Evolutionary conservation across 2,113 vertebrate genomes (phyloP), one percentile per base, ranked within the genome.

Genomic region (Capreolus pygargus): DNA sequence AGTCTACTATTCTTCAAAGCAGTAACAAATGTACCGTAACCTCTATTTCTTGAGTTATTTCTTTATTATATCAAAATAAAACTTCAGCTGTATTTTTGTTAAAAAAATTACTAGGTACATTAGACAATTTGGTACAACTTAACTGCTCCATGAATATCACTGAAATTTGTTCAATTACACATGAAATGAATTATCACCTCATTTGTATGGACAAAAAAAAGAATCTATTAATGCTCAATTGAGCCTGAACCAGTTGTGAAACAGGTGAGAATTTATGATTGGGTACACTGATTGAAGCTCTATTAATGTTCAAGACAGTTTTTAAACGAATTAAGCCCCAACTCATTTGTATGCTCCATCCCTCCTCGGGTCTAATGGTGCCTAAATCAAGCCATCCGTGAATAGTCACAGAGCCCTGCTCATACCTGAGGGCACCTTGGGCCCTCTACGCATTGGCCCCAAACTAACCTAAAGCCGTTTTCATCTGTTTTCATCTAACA

Each of bases 251-350:
- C 58, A 39, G 93, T 97, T 89, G 96, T 92, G 79, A 97, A 98
- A 97, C 93, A 98, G 98, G 98, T 98, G 98, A 98, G 96, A 98
- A 98, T 98, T 98, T 98, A 98, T 95, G 98, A 95, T 91, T 98
- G 96, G 91, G 88, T 98, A 96, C 81, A 58, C 91, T 97, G 92
- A 98, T n/a, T 94, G 96, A 98, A 98, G 97, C 79, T 89, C 93
- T 96, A 94, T 97, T 97, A 96, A 97, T 43, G 89, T 95, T 97
- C 95, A 97, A 97, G 97, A 98, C 95, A 58, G 76, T 9, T 97
- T 98, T 98, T 98, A 98, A 98, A 99, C 98, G 98, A 99, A 99
- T 98, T 98, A 98, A 98, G 95, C 89, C 91, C 89, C 94, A 85
- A 96, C 96, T 98, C 96, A 98, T 98, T 98, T 98, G 92, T 96